These are phyloP conservation scores for Tribolium castaneum DNA, from an alignment of 1,140 invertebrate species.

Conservation along the genomic window DNA sequence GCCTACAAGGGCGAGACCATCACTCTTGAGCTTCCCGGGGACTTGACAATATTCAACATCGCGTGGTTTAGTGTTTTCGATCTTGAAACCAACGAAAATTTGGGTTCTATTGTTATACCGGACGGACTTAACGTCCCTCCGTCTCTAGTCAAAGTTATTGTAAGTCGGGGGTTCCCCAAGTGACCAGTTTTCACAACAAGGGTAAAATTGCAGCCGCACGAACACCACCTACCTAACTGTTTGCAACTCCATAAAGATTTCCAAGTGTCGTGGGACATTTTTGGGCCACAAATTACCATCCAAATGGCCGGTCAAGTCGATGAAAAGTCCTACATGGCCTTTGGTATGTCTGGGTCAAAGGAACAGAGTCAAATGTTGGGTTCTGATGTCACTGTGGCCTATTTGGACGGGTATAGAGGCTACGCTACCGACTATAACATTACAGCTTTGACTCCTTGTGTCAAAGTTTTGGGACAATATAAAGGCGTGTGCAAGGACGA, in stretches of 20 bases:
- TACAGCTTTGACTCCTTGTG: conserved; percentile 85
- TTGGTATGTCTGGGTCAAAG: conserved; percentile 83
- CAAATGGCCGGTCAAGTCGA: conserved; percentile 83
- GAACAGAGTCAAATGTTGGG: conserved; percentile 84
- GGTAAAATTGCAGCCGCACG: conserved; percentile 63
- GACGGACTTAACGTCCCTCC: conserved; percentile 88
- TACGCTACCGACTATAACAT: conserved; percentile 87
- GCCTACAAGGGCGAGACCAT: conserved; percentile 81
- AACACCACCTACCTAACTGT: conserved; percentile 82
- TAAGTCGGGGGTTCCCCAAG: conserved; percentile 48
- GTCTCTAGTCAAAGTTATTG: conserved; percentile 74
- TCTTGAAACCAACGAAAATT: conserved; percentile 76
- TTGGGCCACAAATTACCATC: conserved; percentile 89
- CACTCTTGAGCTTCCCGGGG: conserved; percentile 82
- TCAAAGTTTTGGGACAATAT: conserved; percentile 84
- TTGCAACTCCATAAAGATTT: conserved; percentile 84
- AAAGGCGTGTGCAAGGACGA: conserved; percentile 88
- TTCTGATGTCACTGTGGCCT: conserved; percentile 83
- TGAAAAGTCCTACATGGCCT: conserved; percentile 86
- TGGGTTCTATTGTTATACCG: conserved; percentile 83
- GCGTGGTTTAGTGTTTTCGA: conserved; percentile 90
- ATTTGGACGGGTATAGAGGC: conserved; percentile 78
- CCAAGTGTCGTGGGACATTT: conserved; percentile 90
- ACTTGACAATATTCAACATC: conserved; percentile 84
- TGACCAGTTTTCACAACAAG: neutral